Conservation (phyloP, 2,113 vertebrate genomes). For the Ictidomys tridecemlineatus region DNA sequence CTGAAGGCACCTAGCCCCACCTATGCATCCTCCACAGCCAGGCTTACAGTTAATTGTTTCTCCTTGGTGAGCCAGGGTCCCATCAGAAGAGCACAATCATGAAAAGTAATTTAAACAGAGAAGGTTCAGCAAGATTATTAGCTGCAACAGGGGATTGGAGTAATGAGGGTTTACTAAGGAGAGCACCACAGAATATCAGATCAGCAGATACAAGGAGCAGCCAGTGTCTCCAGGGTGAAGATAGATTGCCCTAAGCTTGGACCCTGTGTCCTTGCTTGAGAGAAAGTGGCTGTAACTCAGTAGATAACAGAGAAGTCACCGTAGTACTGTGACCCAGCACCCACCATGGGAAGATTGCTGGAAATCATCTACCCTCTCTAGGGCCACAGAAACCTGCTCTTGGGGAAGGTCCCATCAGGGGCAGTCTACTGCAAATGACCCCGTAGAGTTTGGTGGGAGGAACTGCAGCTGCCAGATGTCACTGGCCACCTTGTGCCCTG, state of each 20-base stretch:
- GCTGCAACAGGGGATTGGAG: neutral
- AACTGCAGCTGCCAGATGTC: too few relatives aligned
- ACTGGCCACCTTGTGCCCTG: neutral
- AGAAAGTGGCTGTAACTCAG: too few relatives aligned
- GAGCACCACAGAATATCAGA: too few relatives aligned
- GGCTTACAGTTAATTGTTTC: too few relatives aligned
- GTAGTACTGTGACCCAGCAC: too few relatives aligned
- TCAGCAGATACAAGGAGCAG: accelerated
- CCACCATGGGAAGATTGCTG: neutral
- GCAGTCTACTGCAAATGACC: accelerated
- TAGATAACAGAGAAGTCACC: too few relatives aligned
- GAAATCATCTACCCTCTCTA: accelerated
- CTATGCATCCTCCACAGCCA: too few relatives aligned
- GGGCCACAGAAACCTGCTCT: neutral
- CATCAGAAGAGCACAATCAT: neutral
- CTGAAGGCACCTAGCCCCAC: too few relatives aligned
- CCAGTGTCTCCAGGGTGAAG: neutral
- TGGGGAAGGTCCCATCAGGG: neutral
- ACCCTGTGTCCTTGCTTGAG: neutral
- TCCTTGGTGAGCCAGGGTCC: neutral
- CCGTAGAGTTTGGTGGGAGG: too few relatives aligned
- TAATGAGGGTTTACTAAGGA: neutral
- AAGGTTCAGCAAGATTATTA: neutral
- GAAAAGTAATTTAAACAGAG: too few relatives aligned
- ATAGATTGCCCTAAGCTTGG: neutral